Conservation (phyloP, 2,888 invertebrate genomes). For the Pandemis cinnamomeana region DNA sequence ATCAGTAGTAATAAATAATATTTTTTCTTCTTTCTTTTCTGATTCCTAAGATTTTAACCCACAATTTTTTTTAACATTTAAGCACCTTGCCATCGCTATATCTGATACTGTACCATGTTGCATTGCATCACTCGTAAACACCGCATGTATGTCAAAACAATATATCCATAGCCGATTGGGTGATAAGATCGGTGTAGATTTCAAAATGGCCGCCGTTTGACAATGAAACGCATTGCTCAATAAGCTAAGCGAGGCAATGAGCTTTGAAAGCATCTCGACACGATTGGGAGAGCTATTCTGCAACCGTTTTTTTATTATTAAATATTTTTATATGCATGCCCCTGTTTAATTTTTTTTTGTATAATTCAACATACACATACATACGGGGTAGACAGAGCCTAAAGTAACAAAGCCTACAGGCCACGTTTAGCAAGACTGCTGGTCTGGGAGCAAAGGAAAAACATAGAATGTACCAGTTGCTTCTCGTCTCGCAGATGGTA, state of each 20-base stretch:
- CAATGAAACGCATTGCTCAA: conserved; percentile 19
- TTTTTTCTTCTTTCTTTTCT: too few relatives aligned
- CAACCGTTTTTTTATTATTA: background rate
- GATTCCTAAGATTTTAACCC: too few relatives aligned
- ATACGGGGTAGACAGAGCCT: background rate
- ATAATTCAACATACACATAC: too few relatives aligned
- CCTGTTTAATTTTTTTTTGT: too few relatives aligned
- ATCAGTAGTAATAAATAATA: too few relatives aligned
- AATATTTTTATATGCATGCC: too few relatives aligned
- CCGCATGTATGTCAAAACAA: conserved; percentile 23
- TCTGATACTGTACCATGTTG: background rate
- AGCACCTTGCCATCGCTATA: background rate
- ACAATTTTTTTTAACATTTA: too few relatives aligned
- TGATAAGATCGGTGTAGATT: conserved; percentile 24
- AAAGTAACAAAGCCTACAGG: too few relatives aligned
- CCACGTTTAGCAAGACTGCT: too few relatives aligned
- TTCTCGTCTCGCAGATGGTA: too few relatives aligned
- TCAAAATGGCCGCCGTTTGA: conserved; percentile 19
- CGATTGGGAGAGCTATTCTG: conserved; percentile 17
- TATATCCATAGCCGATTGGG: conserved; percentile 12
- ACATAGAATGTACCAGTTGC: too few relatives aligned
- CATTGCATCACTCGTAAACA: conserved; percentile 9
- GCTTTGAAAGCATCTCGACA: conserved; percentile 22
- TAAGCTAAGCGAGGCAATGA: background rate
- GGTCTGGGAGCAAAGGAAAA: too few relatives aligned